These are phyloP conservation scores for Pipa parva DNA, from an alignment of 2,113 vertebrate species.

Conservation along the genomic window DNA sequence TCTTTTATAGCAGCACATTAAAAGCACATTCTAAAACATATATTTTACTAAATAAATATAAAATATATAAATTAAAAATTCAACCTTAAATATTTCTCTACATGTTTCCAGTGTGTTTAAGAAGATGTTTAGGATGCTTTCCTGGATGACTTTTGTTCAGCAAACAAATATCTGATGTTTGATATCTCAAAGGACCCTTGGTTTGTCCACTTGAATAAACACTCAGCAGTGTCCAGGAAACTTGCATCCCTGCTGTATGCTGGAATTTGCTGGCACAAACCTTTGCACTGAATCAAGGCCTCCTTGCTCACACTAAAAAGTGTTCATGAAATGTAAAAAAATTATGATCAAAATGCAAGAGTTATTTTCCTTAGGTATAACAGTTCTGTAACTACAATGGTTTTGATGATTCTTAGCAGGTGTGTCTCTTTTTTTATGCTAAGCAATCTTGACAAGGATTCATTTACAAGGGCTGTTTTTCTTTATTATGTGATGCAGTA, in stretches of 20 bases:
- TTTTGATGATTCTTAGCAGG: neutral
- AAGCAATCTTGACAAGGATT: too few species aligned
- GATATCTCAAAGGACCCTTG: neutral
- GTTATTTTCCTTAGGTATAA: neutral
- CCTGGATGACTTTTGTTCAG: neutral
- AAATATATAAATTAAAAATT: too few species aligned
- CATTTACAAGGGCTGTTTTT: too few species aligned
- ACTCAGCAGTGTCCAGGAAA: slow-evolving; percentile 1
- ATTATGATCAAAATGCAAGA: neutral
- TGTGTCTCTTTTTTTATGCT: neutral
- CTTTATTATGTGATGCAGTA: too few species aligned
- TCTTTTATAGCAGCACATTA: neutral
- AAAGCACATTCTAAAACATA: neutral
- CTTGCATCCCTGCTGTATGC: neutral
- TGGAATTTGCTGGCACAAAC: slow-evolving; percentile 1
- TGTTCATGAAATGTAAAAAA: neutral
- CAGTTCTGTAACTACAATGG: neutral
- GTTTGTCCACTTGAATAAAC: neutral
- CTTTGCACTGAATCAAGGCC: neutral
- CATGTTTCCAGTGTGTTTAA: neutral
- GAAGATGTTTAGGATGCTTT: neutral
- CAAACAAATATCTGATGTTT: neutral
- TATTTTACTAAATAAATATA: neutral
- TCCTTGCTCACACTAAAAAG: neutral
- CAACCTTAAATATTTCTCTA: too few species aligned